phyloP scores from a whole-genome alignment of 2,888 invertebrate species.

The Plusia festucae region DNA sequence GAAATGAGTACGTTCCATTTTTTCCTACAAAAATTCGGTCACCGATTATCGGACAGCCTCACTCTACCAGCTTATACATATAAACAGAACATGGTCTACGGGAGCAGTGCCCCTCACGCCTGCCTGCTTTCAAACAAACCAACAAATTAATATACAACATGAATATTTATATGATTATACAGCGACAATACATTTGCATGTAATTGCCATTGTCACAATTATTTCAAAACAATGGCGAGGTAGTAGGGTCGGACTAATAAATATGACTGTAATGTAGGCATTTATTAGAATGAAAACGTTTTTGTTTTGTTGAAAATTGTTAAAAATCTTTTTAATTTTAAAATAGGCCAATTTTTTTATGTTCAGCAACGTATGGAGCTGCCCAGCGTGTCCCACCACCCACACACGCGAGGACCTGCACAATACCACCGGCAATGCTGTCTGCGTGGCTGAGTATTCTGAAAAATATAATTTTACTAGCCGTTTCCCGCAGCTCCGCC shows the following conservation, averaged over 20 bases:
- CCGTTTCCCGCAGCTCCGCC: too few relatives aligned
- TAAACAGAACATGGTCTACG: constrained; percentile 30
- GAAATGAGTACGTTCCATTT: too few relatives aligned
- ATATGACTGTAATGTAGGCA: constrained; percentile 25
- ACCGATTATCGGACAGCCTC: too few relatives aligned
- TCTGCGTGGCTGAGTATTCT: too few relatives aligned
- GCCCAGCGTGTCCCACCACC: too few relatives aligned
- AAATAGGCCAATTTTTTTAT: too few relatives aligned
- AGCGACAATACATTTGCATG: constrained; percentile 57
- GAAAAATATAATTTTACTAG: too few relatives aligned
- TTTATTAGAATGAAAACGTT: not conserved
- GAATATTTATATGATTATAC: constrained; percentile 56
- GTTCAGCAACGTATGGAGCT: too few relatives aligned
- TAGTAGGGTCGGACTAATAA: not conserved
- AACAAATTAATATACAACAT: constrained; percentile 58
- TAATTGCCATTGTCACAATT: constrained; percentile 61
- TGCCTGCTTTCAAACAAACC: constrained; percentile 16
- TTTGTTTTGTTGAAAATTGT: not conserved
- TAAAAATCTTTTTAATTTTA: not conserved
- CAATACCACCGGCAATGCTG: too few relatives aligned
- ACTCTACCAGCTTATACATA: not conserved
- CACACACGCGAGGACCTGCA: too few relatives aligned
- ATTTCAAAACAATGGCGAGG: constrained; percentile 58
- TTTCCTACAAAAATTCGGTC: too few relatives aligned
- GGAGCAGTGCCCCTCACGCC: constrained; percentile 15